These are phyloP conservation scores for Onthophagus sagittarius DNA, from an alignment of 2,888 invertebrate genomes.

Conservation along the genomic window DNA sequence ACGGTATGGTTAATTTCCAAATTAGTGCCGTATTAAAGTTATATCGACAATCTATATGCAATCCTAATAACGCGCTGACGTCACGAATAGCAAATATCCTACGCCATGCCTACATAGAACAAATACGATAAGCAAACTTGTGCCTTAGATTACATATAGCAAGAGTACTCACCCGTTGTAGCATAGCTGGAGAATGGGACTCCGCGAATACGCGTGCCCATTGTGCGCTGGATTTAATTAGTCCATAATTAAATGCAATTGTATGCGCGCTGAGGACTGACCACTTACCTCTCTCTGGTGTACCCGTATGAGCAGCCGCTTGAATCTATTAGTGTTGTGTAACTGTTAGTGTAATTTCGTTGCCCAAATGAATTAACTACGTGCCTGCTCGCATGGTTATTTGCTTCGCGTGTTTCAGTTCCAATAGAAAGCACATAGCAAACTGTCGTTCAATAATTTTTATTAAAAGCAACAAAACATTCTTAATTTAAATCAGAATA, in stretches of 20 bases:
- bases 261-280: neutral
- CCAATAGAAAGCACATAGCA: neutral
- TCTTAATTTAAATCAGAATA: no score
- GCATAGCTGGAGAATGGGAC: slow-evolving; percentile 15
- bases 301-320: neutral
- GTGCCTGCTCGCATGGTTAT: neutral
- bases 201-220: slow-evolving; percentile 17
- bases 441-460: no score
- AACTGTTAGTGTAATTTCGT: neutral
- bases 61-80: neutral
- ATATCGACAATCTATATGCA: neutral
- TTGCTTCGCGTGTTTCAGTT: neutral
- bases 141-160: slow-evolving; percentile 13
- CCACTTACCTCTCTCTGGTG: neutral
- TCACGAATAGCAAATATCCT: slow-evolving; percentile 2
- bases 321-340: neutral
- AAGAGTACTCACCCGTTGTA: neutral
- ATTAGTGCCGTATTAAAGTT: neutral
- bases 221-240: slow-evolving; percentile 22
- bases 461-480: no score
- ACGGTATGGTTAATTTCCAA: no score
- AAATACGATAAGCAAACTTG: slow-evolving; percentile 21
- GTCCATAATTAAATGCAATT: slow-evolving; percentile 21
- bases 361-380: neutral
- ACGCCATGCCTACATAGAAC: neutral